These are phyloP conservation scores for Sarcophaga carnaria DNA, from an alignment of 2,888 invertebrate genomes.

Conservation along the genomic window DNA sequence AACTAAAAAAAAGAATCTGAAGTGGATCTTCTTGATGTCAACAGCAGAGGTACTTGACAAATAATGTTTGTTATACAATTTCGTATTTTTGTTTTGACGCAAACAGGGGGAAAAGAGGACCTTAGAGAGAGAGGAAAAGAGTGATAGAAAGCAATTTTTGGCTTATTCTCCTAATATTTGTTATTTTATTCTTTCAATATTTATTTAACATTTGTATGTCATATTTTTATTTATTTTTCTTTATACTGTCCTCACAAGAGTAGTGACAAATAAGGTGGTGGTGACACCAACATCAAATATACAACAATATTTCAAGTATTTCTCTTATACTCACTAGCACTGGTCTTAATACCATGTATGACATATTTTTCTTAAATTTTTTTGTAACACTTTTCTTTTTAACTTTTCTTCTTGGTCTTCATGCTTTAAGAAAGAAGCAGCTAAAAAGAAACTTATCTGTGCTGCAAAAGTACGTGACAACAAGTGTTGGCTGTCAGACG, in stretches of 20 bases:
- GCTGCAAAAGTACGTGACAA: conserved; percentile 10
- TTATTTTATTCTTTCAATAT: conserved; percentile 1
- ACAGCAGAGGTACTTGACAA: conserved; percentile 53
- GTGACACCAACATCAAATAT: conserved; percentile 30
- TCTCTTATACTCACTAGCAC: not conserved
- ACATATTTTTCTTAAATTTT: conserved; percentile 18
- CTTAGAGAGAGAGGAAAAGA: too few species aligned
- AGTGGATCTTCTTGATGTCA: conserved; percentile 57
- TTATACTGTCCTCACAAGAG: conserved; percentile 41
- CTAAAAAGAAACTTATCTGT: conserved; percentile 20
- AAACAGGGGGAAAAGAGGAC: too few species aligned
- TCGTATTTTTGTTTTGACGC: not conserved
- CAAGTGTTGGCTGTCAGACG: conserved; percentile 6
- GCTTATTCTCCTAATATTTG: not conserved
- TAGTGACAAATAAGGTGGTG: not conserved
- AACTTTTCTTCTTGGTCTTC: not conserved
- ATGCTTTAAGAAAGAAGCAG: not conserved
- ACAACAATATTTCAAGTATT: conserved; percentile 48
- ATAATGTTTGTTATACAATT: conserved; percentile 47
- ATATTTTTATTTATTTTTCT: conserved; percentile 18
- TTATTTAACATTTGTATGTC: conserved; percentile 38
- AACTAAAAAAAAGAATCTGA: conserved; percentile 1
- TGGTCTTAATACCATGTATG: conserved; percentile 37
- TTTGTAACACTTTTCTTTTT: conserved; percentile 28
- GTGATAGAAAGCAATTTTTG: too few species aligned